Evolutionary conservation across 2,888 invertebrate genomes (phyloP), one percentile per base, ranked within the genome.

Genomic region (Microplitis manilae): DNA sequence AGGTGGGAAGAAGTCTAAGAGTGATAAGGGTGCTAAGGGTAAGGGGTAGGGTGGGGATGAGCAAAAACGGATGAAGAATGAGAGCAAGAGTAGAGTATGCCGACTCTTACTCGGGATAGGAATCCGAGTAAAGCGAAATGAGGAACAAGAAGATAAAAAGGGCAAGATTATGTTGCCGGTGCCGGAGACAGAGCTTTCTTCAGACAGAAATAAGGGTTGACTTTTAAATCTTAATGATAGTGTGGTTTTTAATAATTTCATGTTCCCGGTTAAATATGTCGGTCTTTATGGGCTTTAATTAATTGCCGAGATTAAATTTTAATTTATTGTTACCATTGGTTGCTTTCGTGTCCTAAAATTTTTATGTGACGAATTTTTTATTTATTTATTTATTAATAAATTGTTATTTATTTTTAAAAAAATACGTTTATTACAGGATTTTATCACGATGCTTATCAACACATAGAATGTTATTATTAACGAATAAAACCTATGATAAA

Each of bases 371-470:
- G 30, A 30, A 2, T 2, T 17, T 64, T 5, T 5, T 41, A 20
- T 41, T 50, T 50, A 50, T 30, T 30, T 30, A 30, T 50, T 50
- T 8, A 50, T 64, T 8, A 20, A 64, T 20, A 20, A 64, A n/a
- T n/a, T n/a, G n/a, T n/a, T n/a, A n/a, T n/a, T n/a, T n/a, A n/a
- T n/a, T n/a, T n/a, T 0, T 1, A n/a, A 62, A 13, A 17, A 62
- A n/a, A 62, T 8, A 50, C 50, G 50, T 50, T 50, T 50, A 30
- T 50, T 13, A 17, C 7, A 68, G 8, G 9, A 41, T 13, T 17
- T 15, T 13, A 67, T 77, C 71, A 50, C 50, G 50, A 50, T 13
- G 50, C 50, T 50, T 50, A 50, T 13, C 13, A 50, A 30, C 30
- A 30, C 2, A 30, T 30, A 30, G 30, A 30, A 4, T 30, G 30